A percentile compares a stretch with the other conserved stretches of the same genome.
These are phyloP conservation scores for Tetragonula clypearis DNA, from an alignment of 1,140 invertebrate species.

Conservation along the genomic window DNA sequence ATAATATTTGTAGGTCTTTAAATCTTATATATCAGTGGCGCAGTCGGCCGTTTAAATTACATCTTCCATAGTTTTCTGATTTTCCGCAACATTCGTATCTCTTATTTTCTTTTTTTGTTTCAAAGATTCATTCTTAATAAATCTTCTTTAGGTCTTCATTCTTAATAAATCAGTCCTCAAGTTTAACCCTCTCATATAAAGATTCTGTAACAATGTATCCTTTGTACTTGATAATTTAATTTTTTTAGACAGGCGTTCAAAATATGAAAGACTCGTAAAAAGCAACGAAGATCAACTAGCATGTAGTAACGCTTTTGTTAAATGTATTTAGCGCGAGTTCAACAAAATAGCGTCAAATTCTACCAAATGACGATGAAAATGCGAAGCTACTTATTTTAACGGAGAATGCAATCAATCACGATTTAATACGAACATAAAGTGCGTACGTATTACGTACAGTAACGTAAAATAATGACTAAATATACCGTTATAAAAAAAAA, in stretches of 20 bases:
- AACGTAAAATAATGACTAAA: conserved; percentile 8
- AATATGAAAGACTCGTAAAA: conserved; percentile 14
- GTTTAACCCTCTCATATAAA: conserved; percentile 63
- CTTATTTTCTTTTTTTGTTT: conserved; percentile 12
- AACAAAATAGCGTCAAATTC: not conserved
- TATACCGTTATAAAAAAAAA: not conserved
- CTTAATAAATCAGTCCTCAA: conserved; percentile 12
- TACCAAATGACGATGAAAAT: not conserved
- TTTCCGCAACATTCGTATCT: conserved; percentile 38
- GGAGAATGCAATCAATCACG: conserved; percentile 3
- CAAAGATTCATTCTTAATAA: conserved; percentile 22
- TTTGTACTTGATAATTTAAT: conserved; percentile 35
- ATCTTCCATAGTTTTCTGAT: conserved; percentile 37
- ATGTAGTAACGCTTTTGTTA: not conserved
- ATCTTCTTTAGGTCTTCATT: conserved; percentile 7
- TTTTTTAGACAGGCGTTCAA: not conserved
- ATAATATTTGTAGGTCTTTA: conserved; percentile 46
- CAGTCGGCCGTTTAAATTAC: conserved; percentile 42
- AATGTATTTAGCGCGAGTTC: not conserved
- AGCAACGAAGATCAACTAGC: not conserved
- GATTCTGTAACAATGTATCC: conserved; percentile 34
- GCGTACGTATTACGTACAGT: not conserved
- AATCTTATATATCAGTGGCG: conserved; percentile 49
- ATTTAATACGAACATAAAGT: not conserved
- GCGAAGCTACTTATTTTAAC: not conserved